Evolutionary conservation across 2,888 invertebrate species (phyloP).

Genomic region (Apotomis turbidana): DNA sequence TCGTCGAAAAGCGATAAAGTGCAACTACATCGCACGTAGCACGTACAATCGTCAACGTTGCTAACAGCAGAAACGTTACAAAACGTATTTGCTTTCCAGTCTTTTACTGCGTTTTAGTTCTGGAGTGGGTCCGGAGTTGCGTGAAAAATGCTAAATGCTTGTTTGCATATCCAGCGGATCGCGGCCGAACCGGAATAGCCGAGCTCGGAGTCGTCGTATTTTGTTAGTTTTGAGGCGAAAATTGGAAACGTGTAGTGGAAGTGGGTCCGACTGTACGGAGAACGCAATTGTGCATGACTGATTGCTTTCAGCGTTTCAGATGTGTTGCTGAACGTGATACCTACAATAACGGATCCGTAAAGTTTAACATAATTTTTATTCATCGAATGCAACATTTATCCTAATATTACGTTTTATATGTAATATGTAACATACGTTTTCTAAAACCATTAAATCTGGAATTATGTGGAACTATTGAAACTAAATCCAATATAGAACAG

Average conservation of each 20-base stretch:
- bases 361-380: no score
- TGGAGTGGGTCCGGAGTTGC: background rate
- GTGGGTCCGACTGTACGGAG: background rate
- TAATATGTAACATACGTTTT: no score
- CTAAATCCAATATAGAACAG: no score
- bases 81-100: background rate
- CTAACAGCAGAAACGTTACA: background rate
- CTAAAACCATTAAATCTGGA: no score
- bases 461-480: no score
- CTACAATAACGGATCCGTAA: no score
- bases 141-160: constrained; percentile 23
- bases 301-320: no score
- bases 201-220: background rate
- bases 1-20: constrained; percentile 5
- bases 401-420: no score
- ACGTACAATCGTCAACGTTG: background rate
- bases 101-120: background rate
- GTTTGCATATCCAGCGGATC: constrained; percentile 20
- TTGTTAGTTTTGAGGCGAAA: constrained; percentile 2
- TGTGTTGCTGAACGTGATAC: no score
- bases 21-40: background rate
- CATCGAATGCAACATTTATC: no score
- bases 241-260: background rate
- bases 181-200: background rate
- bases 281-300: background rate